Evolutionary conservation across 2,888 invertebrate genomes (phyloP), one percentile per base, ranked within the genome.

Genomic region (Noctua janthina): DNA sequence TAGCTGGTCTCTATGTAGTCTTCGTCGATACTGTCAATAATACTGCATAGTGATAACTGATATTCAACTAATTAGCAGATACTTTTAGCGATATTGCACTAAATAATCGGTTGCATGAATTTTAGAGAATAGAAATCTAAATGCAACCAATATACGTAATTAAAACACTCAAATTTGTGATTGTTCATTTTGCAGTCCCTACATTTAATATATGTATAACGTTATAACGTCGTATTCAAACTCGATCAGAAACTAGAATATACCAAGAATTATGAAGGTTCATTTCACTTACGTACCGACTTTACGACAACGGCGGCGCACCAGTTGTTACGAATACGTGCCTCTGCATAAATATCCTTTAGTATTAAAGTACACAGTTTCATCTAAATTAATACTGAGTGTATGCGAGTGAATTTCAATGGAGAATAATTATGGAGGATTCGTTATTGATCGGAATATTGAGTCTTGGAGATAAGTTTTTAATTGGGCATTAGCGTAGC

Each of bases 251-350:
- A 69, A 69, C 70, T 59, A 68, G 54, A 86, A 49, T 79, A 66
- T 64, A 62, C 39, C 59, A 72, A 46, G 56, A 76, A 54, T 54
- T 49, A 82, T 66, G 72, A 74, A 73, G 51, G 79, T 85, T 86
- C 75, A 76, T 79, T 79, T 80, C 81, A 80, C 86, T 59, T 82
- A 35, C 35, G 73, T 72, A 85, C 66, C 84, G 87, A 83, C 85
- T 85, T 81, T 59, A 72, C 75, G 75, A 77, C 77, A 80, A 67
- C 79, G 71, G 71, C 62, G 43, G 71, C 73, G 68, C 78, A 76
- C 64, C 75, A 59, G 66, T 81, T 74, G 66, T 71, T 73, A 70
- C 71, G 69, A 74, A 86, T 79, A 78, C 88, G 88, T 86, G 86
- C 43, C 23, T 29, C 10, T 72, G 86, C 87, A 87, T 87, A 78